Percentiles rank a stretch among this genome's conserved stretches.
Conservation (phyloP, 2,797 vertebrate species). For the Amniataba percoides region DNA sequence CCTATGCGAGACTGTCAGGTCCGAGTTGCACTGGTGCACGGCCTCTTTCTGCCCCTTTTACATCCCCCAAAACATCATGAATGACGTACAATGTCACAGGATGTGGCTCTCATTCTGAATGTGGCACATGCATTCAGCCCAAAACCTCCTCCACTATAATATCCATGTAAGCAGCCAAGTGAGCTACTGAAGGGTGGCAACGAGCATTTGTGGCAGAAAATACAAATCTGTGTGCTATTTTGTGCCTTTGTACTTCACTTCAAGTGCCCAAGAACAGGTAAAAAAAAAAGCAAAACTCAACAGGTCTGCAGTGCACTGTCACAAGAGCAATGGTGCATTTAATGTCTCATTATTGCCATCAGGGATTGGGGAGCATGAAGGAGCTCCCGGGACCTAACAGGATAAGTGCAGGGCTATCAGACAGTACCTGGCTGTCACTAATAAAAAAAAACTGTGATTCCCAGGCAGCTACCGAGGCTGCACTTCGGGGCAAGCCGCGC, state of each 20-base stretch:
- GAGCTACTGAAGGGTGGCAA: neutral
- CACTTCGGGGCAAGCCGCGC: constrained; percentile 70
- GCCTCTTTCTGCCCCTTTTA: neutral
- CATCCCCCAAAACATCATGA: neutral
- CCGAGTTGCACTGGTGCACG: neutral
- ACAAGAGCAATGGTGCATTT: constrained; percentile 50
- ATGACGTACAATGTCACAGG: neutral
- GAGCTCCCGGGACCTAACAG: constrained; percentile 49
- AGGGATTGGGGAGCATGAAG: constrained; percentile 39
- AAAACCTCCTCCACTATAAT: neutral
- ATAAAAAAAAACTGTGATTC: constrained; percentile 43
- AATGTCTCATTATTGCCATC: constrained; percentile 51
- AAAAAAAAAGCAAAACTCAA: constrained; percentile 46
- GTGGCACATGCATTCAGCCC: neutral
- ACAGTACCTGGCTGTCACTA: constrained; percentile 61
- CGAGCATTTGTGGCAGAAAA: neutral
- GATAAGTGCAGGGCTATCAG: constrained; percentile 46
- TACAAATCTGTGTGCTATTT: neutral
- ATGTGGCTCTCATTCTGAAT: neutral
- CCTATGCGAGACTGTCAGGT: neutral
- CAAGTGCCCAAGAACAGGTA: neutral
- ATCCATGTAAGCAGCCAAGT: neutral
- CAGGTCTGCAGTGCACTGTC: constrained; percentile 56
- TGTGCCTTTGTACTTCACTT: neutral
- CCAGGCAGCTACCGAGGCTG: constrained; percentile 37